Percentiles rank a stretch among this genome's conserved stretches.
Conservation (phyloP, 2,113 vertebrate species). For the Boulengeromyrus knoepffleri region DNA sequence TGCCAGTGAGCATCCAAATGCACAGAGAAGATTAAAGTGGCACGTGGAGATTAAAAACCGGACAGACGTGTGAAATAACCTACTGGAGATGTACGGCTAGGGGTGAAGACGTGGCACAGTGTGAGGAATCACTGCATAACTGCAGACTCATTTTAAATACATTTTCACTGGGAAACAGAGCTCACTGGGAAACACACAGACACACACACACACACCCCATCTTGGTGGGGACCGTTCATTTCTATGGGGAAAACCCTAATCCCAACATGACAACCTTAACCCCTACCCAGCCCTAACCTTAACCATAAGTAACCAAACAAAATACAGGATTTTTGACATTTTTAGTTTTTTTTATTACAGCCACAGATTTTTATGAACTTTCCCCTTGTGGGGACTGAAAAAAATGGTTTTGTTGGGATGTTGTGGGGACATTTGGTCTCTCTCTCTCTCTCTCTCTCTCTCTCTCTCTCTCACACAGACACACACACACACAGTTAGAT, state of each 20-base stretch:
- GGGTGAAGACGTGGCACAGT: background rate
- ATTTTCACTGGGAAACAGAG: background rate
- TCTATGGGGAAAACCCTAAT: background rate
- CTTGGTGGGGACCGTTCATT: background rate
- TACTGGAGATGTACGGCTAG: background rate
- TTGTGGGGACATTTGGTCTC: background rate
- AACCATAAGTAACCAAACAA: background rate
- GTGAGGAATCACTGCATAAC: background rate
- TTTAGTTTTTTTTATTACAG: background rate
- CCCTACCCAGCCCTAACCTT: too few relatives aligned
- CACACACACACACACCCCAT: background rate
- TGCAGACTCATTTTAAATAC: background rate
- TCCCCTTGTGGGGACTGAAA: background rate
- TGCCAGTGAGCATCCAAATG: conserved; percentile 62
- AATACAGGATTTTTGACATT: background rate
- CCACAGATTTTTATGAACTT: background rate
- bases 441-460: background rate
- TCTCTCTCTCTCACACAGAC: background rate
- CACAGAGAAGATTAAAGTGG: conserved; percentile 73
- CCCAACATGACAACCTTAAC: background rate
- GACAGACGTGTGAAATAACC: conserved; percentile 49
- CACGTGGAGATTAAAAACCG: conserved; percentile 71
- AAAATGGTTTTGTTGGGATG: background rate
- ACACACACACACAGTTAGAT: background rate
- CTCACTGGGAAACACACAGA: background rate